Evolutionary conservation across 2,888 invertebrate genomes (phyloP).

Genomic region (Spisula solida): DNA sequence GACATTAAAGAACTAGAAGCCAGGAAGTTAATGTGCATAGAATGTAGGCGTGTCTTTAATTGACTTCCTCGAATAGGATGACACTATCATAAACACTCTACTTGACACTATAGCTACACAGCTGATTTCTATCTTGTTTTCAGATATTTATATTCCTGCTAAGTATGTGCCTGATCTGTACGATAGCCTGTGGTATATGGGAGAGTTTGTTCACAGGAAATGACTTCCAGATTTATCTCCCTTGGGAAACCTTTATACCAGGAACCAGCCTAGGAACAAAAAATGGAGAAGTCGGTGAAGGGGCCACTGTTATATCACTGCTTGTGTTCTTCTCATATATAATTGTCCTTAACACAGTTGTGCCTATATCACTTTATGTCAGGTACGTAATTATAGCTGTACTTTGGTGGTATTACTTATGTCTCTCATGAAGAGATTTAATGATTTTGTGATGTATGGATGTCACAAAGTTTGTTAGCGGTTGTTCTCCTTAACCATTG

Average conservation of each 20-base stretch:
- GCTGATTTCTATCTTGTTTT: conserved; percentile 81
- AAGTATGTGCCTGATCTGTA: conserved; percentile 98
- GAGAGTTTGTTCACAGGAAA: conserved; percentile 94
- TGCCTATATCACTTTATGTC: conserved; percentile 99
- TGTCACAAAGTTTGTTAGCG: too few species aligned
- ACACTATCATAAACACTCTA: too few species aligned
- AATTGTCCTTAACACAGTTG: conserved; percentile 99
- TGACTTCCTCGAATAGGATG: too few species aligned
- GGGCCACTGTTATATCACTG: conserved; percentile 94
- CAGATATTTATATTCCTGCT: conserved; percentile 99
- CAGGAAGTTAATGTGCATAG: too few species aligned
- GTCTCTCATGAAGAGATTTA: too few species aligned
- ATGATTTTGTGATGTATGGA: too few species aligned
- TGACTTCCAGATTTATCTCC: conserved; percentile 91
- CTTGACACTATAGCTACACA: too few species aligned
- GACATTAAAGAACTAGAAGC: too few species aligned
- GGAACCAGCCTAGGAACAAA: conserved; percentile 81
- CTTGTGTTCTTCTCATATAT: conserved; percentile 99
- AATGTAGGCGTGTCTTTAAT: too few species aligned
- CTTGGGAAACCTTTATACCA: conserved; percentile 97
- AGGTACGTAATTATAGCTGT: conserved; percentile 90
- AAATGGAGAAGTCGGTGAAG: conserved; percentile 73
- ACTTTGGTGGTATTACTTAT: too few species aligned
- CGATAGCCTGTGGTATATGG: conserved; percentile 99
- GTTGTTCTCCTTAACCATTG: too few species aligned